These are phyloP conservation scores for Drosophila bifasciata DNA, from an alignment of 1,140 invertebrate species.

Conservation along the genomic window DNA sequence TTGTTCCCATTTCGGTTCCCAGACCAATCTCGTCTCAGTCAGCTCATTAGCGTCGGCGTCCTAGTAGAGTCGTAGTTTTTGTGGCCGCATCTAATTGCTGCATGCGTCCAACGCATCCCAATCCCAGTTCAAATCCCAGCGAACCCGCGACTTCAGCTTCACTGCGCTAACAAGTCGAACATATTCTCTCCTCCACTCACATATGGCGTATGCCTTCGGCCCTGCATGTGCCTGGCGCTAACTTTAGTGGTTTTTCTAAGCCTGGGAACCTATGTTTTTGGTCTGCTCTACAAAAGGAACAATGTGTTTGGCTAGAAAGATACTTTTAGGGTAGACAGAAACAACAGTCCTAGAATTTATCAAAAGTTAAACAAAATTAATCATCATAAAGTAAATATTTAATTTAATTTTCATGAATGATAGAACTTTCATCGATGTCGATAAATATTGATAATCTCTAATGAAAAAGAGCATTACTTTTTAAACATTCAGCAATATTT, in stretches of 20 bases:
- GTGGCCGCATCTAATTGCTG: constrained; percentile 76
- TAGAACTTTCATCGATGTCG: no score
- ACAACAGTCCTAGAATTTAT: no score
- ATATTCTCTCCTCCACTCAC: constrained; percentile 69
- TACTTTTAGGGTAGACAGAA: no score
- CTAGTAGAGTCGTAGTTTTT: constrained; percentile 61
- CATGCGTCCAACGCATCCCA: constrained; percentile 55
- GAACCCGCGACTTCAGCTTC: constrained; percentile 32
- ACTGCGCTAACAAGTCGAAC: constrained; percentile 77
- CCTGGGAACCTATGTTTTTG: constrained; percentile 74
- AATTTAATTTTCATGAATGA: no score
- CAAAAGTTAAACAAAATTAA: no score
- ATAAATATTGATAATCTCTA: no score
- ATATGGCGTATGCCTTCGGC: constrained; percentile 58
- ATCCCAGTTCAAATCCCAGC: constrained; percentile 8
- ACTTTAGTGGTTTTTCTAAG: constrained; percentile 53
- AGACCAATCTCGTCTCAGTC: constrained; percentile 33
- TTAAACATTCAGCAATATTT: no score
- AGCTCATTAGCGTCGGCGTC: constrained; percentile 72
- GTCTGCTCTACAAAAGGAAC: not conserved
- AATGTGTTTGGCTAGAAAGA: not conserved
- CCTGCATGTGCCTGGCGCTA: constrained; percentile 22
- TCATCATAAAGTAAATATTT: no score
- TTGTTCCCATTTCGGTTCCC: constrained; percentile 63
- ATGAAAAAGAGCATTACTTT: no score